Evolutionary conservation across 1,140 invertebrate genomes (phyloP), one percentile per base, ranked within the genome.

Genomic region (Ptiloglossa arizonensis): DNA sequence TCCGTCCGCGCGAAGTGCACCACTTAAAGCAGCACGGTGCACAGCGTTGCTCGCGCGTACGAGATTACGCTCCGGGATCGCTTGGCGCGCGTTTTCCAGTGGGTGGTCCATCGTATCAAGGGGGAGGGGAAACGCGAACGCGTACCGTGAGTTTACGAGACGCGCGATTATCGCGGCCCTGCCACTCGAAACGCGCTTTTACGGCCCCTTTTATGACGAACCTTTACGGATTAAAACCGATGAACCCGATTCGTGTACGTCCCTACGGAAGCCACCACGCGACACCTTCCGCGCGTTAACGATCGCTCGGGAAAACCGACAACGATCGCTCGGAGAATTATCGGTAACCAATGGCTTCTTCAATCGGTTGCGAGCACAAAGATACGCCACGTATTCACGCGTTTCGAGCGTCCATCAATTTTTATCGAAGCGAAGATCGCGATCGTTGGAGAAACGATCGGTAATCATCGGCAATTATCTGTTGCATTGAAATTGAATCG

Each of bases 51-150:
- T 24, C 22, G 17, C 52, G 54, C 19, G 46, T n/a, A n/a, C 24
- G 38, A 69, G 67, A 70, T 70, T 48, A 19, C 54, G 24, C 57
- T 48, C 5, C 27, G 27, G 13, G 50, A 38, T 38, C 15, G 32
- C 24, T n/a, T 27, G 29, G 1, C 9, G 19, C 19, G 41, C 22
- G 4, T 48, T 71, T n/a, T 81, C 15, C 32, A 24, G 62, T 71
- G 71, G 52, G 67, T 84, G 62, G 75, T 81, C 68, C 48, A 44
- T 15, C 19, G 5, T 27, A 1, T 52, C 38, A 13, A 52, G 13
- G 22, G 48, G 13, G 17, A 56, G 1, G 27, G 13, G 27, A 67
- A 60, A 66, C 29, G 15, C 32, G 68, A 44, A 57, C 27, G 24
- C 22, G 2, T 19, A 22, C 27, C 29, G 11, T 11, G 8, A 48